Base-by-base conservation (phyloP, 2,888 invertebrate species). In the Sphaerophoria taeniata region DNA sequence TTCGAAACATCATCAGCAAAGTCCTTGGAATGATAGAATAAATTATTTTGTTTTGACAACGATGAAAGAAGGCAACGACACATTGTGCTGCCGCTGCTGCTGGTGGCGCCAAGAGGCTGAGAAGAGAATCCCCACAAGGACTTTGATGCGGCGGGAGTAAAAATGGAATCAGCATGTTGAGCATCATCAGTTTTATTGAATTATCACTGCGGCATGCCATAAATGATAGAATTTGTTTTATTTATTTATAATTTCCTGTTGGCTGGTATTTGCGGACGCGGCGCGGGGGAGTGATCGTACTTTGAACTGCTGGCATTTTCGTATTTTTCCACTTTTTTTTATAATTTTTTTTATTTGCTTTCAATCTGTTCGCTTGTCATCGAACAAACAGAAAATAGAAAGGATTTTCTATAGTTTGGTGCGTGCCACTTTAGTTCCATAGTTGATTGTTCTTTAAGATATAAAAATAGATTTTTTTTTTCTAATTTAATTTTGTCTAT, bases 211-310 rank as follows among this genome's bases (percentile, higher is more conserved):
- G 67, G 70, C 58, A 69, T 69, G 47, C 72, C 49, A 71, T 24
- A 24, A 24, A 63, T 61, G 55, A 69, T 60, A 69, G 73, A 70
- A 55, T 39, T 53, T 24, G 24, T 65, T 7, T 55, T 39, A n/a
- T 24, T 53, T 16, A 45, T 6, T 36, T 65, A 34, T 49, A 34
- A 9, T 63, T 63, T 63, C 9, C 47, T 24, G 24, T 2, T 24
- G 24, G 24, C 24, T 24, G 24, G 24, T 24, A 24, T 24, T 24
- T 24, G 24, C 24, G 16, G 16, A 43, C 36, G 75, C 80, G 80
- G 75, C 80, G 80, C 75, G 75, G 72, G 79, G 61, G 67, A 67
- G 49, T 71, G 43, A 75, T 69, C 53, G 56, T 47, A 45, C n/a
- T n/a, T n/a, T n/a, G n/a, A n/a, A n/a, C n/a, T n/a, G 67, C 71